Evolutionary conservation across 2,797 vertebrate genomes (phyloP).

Genomic region (Phylloscopus collybita): DNA sequence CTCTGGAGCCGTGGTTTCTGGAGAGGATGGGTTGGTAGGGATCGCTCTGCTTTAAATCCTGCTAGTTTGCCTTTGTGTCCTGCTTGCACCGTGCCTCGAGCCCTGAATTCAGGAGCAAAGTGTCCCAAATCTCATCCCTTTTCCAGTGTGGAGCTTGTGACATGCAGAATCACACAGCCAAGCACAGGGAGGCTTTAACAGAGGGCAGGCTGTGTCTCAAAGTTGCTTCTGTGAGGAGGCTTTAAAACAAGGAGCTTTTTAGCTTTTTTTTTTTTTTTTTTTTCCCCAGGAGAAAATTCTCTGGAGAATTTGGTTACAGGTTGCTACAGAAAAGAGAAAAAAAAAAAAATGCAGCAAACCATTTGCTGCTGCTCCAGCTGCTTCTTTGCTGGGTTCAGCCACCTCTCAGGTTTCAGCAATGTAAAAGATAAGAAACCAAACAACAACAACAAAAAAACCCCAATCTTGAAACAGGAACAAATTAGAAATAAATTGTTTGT

Average conservation of each 20-base stretch:
- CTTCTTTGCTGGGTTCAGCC: neutral
- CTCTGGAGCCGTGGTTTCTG: neutral
- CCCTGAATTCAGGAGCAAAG: neutral
- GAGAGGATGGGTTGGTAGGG: neutral
- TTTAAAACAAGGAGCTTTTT: slow-evolving; percentile 40
- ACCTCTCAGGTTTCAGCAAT: neutral
- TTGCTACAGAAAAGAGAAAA: slow-evolving; percentile 1
- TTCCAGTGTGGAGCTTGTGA: fast-evolving
- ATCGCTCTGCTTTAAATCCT: neutral
- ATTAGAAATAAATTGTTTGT: neutral
- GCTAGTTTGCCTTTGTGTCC: neutral
- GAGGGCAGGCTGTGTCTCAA: neutral
- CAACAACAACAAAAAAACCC: neutral
- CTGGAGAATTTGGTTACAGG: slow-evolving; percentile 46
- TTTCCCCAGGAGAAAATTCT: neutral
- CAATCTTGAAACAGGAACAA: neutral
- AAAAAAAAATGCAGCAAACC: neutral
- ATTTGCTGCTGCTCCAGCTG: slow-evolving; percentile 33
- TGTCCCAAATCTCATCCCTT: neutral
- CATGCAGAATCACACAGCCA: neutral
- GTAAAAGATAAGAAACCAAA: neutral
- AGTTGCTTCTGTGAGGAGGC: slow-evolving; percentile 4
- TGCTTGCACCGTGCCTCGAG: neutral
- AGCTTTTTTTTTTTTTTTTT: neutral
- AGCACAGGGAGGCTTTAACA: neutral